Evolutionary conservation across 2,888 invertebrate genomes (phyloP), one percentile per base, ranked within the genome.

Genomic region (Drosophila meridionalis): DNA sequence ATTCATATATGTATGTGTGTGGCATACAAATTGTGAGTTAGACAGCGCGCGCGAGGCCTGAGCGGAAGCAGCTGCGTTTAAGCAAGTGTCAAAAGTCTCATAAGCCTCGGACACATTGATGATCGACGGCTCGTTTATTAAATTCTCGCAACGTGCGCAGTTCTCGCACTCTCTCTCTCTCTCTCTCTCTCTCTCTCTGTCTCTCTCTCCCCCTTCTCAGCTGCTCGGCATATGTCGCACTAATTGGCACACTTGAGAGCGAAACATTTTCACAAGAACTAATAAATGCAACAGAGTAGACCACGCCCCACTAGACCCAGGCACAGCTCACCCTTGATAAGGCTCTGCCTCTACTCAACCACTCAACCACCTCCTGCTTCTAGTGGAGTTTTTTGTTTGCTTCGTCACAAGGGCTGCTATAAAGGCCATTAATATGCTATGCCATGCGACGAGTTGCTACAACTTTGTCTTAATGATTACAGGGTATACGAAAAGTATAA

Each of bases 71-170:
- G 65, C 48, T 63, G 58, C 59, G 53, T 50, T 63, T 63, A 59
- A 60, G 68, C 57, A 76, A 78, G 78, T 87, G 78, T 80, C 78
- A 78, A 78, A 87, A 82, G 76, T 76, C 52, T 77, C 68, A 61
- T 58, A 75, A 59, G 81, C 62, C 69, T 71, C 53, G 70, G 69
- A 53, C 52, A 55, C 69, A 69, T 67, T 65, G 36, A 69, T 67
- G 69, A 85, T 73, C 64, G 70, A 58, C 69, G 62, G 63, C 63
- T 65, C 36, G 64, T 45, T 28, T 58, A 69, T 59, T 58, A 75
- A 69, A 72, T 72, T 26, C 26, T 61, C 12, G 32, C 52, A 48
- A 9, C 20, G 8, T 26, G 7, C 8, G 7, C 14, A 30, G 38
- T 12, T 32, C 57, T 12, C 38, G 11, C n/a, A 1, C 14, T 42